phyloP scores from a whole-genome alignment of 2,888 invertebrate species.

The Drosophila mayaguana region DNA sequence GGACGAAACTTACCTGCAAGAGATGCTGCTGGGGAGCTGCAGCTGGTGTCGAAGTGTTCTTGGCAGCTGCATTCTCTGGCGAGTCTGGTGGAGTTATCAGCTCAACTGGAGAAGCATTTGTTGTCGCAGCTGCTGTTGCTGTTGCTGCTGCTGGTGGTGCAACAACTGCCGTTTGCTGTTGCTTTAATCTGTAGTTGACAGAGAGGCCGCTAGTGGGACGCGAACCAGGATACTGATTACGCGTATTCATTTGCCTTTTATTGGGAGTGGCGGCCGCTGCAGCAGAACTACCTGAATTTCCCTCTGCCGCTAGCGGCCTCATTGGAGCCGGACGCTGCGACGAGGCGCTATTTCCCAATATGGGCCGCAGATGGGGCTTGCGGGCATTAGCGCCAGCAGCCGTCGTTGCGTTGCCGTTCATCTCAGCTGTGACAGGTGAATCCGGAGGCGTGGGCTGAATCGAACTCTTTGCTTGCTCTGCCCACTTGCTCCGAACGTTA shows the following conservation, averaged over 20 bases:
- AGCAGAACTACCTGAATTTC: background rate
- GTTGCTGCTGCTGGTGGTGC: conserved; percentile 23
- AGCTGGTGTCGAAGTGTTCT: background rate
- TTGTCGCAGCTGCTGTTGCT: conserved; percentile 1
- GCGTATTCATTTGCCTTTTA: conserved; percentile 34
- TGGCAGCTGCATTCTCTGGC: conserved; percentile 31
- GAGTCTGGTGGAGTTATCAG: conserved; percentile 58
- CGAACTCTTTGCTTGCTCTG: conserved; percentile 20
- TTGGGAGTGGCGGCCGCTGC: background rate
- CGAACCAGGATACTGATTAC: conserved; percentile 8
- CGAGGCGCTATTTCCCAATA: conserved; percentile 58
- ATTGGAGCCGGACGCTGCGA: conserved; percentile 29
- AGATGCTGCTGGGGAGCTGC: background rate
- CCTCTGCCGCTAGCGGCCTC: conserved; percentile 14
- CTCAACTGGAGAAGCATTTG: background rate
- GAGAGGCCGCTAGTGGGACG: conserved; percentile 43
- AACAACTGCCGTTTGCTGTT: conserved; percentile 36
- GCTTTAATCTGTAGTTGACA: conserved; percentile 66
- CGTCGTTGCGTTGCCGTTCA: conserved; percentile 54
- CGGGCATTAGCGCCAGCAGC: conserved; percentile 40
- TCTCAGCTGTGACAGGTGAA: background rate
- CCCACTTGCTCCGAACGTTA: background rate
- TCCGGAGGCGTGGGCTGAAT: background rate
- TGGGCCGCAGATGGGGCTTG: conserved; percentile 60
- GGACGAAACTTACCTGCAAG: conserved; percentile 5